Evolutionary conservation across 2,888 invertebrate genomes (phyloP).

Genomic region (Unio pictorum): DNA sequence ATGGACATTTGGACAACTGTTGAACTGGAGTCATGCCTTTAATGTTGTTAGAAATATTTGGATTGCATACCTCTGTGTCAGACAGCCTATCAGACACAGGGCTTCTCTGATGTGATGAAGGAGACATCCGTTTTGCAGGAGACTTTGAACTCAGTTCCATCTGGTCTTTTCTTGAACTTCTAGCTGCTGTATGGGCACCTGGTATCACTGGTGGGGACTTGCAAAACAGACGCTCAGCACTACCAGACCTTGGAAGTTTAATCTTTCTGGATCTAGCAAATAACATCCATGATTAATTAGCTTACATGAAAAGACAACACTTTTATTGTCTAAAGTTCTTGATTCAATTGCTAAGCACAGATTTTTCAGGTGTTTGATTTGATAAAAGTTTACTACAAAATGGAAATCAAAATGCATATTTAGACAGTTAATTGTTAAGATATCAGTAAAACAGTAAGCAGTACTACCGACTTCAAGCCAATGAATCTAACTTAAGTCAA

Average conservation of each 20-base stretch:
- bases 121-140: conserved; percentile 28
- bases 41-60: too few species aligned
- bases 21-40: too few species aligned
- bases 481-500: neutral
- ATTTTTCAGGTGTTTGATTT: too few species aligned
- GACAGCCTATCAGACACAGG: conserved; percentile 28
- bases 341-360: too few species aligned
- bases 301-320: neutral
- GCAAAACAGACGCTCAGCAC: too few species aligned
- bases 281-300: neutral
- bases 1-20: too few species aligned
- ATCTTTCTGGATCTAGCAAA: neutral
- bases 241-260: conserved; percentile 1
- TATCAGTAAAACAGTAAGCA: too few species aligned
- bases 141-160: conserved; percentile 6
- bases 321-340: neutral
- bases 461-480: too few species aligned
- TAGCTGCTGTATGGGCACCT: conserved; percentile 1
- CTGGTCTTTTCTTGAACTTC: conserved; percentile 26
- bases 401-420: too few species aligned
- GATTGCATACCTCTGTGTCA: conserved; percentile 35
- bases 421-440: too few species aligned
- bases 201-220: too few species aligned
- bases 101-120: conserved; percentile 17
- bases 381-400: too few species aligned